These are phyloP conservation scores for Conistra vaccinii DNA, from an alignment of 2,888 invertebrate species.

Conservation along the genomic window DNA sequence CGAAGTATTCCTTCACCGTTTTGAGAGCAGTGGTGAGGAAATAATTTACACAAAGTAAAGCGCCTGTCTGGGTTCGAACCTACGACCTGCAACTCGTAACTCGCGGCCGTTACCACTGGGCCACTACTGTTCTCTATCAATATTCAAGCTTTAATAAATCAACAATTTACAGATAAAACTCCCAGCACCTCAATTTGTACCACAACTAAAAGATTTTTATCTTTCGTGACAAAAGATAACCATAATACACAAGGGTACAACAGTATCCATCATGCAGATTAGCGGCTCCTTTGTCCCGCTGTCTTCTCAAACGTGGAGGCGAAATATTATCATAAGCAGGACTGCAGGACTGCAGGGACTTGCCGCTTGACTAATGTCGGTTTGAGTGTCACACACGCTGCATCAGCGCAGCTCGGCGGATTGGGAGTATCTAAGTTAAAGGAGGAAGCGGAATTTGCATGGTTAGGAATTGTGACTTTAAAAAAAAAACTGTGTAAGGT, in stretches of 20 bases:
- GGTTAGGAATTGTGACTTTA: neutral
- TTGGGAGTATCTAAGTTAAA: slow-evolving; percentile 48
- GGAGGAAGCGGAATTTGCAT: slow-evolving; percentile 27
- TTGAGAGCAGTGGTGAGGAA: no score
- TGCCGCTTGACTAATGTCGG: slow-evolving; percentile 71
- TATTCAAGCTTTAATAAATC: slow-evolving; percentile 11
- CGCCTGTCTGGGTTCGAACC: no score
- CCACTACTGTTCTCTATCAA: no score
- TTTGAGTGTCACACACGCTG: slow-evolving; percentile 65
- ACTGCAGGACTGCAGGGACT: slow-evolving; percentile 37
- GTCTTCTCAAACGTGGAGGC: slow-evolving; percentile 47
- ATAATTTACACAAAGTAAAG: no score
- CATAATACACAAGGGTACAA: slow-evolving; percentile 30
- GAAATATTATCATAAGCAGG: slow-evolving; percentile 70
- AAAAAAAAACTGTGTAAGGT: no score
- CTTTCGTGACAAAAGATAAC: slow-evolving; percentile 42
- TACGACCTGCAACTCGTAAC: no score
- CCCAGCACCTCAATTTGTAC: slow-evolving; percentile 37
- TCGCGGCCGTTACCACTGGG: no score
- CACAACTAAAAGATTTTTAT: slow-evolving; percentile 42
- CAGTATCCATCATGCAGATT: slow-evolving; percentile 65
- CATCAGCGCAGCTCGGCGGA: slow-evolving; percentile 53
- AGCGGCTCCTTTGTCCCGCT: slow-evolving; percentile 55
- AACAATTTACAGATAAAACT: neutral
- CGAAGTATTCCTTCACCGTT: no score